Conservation (phyloP, 2,113 vertebrate species). For the Solea solea region DNA sequence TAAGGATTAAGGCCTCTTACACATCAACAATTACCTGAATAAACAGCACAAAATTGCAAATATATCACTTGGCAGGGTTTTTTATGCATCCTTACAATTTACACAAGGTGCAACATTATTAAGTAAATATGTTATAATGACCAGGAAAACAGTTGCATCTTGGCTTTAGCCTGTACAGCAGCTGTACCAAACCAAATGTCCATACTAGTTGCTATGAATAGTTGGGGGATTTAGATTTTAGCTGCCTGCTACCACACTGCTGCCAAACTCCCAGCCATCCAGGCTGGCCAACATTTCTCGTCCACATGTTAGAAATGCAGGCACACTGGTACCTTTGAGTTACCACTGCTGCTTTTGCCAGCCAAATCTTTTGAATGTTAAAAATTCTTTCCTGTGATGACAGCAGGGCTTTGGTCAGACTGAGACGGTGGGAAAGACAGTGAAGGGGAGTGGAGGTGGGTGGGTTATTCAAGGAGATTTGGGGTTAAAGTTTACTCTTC, state of each 20-base stretch:
- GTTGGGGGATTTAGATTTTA: slow-evolving; percentile 51
- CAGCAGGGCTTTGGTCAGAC: slow-evolving; percentile 13
- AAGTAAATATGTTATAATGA: no score
- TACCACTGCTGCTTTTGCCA: slow-evolving; percentile 27
- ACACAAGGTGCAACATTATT: no score
- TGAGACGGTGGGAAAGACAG: not conserved
- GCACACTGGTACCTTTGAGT: slow-evolving; percentile 11
- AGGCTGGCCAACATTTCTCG: slow-evolving; percentile 1
- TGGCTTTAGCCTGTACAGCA: slow-evolving; percentile 2
- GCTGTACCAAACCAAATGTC: slow-evolving; percentile 30
- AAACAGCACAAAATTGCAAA: no score
- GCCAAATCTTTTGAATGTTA: slow-evolving; percentile 35
- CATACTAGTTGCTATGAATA: slow-evolving; percentile 45
- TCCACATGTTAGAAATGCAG: slow-evolving; percentile 19
- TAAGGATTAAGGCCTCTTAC: no score
- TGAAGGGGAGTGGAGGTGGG: not conserved
- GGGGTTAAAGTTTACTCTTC: slow-evolving; percentile 8
- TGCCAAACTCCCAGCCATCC: slow-evolving; percentile 20
- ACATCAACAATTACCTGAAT: no score
- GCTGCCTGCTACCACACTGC: slow-evolving; percentile 14
- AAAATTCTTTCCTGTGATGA: slow-evolving; percentile 17
- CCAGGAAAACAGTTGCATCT: no score
- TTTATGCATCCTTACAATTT: no score
- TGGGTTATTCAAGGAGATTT: slow-evolving; percentile 25
- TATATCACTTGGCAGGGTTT: no score